Evolutionary conservation across 2,797 vertebrate species (phyloP).

Genomic region (Allobates femoralis): DNA sequence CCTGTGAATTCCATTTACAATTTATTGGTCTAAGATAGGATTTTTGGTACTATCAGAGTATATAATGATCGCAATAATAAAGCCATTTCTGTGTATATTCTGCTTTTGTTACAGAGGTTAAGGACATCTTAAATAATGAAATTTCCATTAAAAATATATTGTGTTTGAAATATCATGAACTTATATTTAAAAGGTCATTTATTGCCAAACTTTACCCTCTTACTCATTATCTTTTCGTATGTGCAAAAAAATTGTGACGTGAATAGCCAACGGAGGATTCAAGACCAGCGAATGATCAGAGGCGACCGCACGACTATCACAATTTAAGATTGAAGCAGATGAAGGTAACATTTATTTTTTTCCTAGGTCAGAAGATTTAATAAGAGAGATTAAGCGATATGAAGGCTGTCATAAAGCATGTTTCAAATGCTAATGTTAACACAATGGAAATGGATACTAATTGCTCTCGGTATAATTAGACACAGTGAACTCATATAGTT

Average conservation of each 20-base stretch:
- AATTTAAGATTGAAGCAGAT: neutral
- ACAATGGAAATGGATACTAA: neutral
- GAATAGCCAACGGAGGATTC: constrained; percentile 6
- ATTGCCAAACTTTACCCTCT: constrained; percentile 16
- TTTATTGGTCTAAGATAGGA: neutral
- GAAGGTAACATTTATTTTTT: neutral
- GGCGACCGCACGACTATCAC: neutral
- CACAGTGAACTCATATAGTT: neutral
- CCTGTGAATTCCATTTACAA: neutral
- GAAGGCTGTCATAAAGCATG: neutral
- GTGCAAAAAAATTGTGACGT: constrained; percentile 6
- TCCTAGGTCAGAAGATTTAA: constrained; percentile 10
- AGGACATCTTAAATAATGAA: constrained; percentile 42
- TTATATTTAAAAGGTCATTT: constrained; percentile 41
- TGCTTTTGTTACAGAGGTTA: neutral
- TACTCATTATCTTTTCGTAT: constrained; percentile 20
- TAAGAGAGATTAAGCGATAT: neutral
- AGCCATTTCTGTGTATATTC: neutral
- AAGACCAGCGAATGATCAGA: neutral
- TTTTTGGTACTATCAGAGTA: neutral
- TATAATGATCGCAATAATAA: neutral
- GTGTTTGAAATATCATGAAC: constrained; percentile 47
- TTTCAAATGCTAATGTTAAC: neutral
- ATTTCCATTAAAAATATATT: constrained; percentile 44
- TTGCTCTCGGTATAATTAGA: neutral